These are phyloP conservation scores for Panopea generosa DNA, from an alignment of 2,888 invertebrate species.

Conservation along the genomic window DNA sequence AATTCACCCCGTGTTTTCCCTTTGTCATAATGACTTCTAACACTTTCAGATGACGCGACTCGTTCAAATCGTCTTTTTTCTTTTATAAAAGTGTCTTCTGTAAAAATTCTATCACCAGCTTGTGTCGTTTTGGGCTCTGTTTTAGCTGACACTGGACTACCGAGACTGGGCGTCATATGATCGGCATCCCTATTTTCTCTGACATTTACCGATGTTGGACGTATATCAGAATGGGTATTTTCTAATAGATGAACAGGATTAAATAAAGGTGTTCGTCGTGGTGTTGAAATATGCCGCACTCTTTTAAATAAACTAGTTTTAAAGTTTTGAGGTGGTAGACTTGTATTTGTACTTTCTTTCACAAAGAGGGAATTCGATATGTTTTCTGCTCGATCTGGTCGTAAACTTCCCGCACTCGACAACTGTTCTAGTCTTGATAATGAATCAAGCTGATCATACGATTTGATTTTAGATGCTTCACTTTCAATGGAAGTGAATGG, in stretches of 20 bases:
- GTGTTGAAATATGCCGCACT: slow-evolving; percentile 34
- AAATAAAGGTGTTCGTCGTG: slow-evolving; percentile 29
- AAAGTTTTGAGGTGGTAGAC: slow-evolving; percentile 45
- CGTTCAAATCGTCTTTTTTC: slow-evolving; percentile 29
- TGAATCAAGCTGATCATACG: too few species aligned
- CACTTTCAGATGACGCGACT: slow-evolving; percentile 29
- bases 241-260: neutral
- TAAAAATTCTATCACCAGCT: neutral
- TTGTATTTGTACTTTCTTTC: slow-evolving; percentile 25
- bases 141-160: too few species aligned
- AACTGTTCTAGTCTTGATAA: too few species aligned
- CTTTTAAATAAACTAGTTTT: slow-evolving; percentile 44
- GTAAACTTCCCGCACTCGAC: too few species aligned
- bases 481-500: slow-evolving; percentile 15
- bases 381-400: too few species aligned
- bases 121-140: neutral
- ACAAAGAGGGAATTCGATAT: too few species aligned
- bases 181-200: too few species aligned
- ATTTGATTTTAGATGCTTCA: too few species aligned
- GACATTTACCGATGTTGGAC: too few species aligned
- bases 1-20: neutral
- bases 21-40: slow-evolving; percentile 30
- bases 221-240: too few species aligned
- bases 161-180: too few species aligned
- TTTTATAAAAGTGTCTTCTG: slow-evolving; percentile 44